Evolutionary conservation across 2,113 vertebrate species (phyloP).

Genomic region (Amphilophus citrinellus): DNA sequence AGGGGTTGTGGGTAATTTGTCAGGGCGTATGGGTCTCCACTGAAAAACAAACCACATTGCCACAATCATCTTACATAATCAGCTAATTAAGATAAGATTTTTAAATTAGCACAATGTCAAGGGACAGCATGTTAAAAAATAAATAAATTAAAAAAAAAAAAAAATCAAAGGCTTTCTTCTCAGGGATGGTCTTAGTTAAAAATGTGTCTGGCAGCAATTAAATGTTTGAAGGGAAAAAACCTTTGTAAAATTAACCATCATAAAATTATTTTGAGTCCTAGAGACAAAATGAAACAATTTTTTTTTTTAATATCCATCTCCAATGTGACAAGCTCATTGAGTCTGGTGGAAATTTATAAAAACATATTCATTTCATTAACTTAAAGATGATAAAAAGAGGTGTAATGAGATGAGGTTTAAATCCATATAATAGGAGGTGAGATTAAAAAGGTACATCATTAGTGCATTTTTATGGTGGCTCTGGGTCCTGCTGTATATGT

Average conservation of each 20-base stretch:
- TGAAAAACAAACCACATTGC: conserved; percentile 64
- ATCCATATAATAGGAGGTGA: conserved; percentile 6
- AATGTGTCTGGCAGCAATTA: conserved; percentile 42
- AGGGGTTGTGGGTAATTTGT: conserved; percentile 76
- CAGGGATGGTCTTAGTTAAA: conserved; percentile 31
- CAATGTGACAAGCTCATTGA: neutral
- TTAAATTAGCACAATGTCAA: conserved; percentile 45
- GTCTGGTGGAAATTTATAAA: conserved; percentile 4
- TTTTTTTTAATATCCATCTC: neutral
- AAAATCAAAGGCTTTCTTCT: conserved; percentile 44
- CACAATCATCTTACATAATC: conserved; percentile 42
- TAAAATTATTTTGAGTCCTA: conserved; percentile 39
- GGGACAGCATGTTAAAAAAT: conserved; percentile 28
- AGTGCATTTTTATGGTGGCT: conserved; percentile 28
- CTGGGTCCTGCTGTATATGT: conserved; percentile 34
- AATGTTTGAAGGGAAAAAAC: conserved; percentile 21
- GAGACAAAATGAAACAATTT: neutral
- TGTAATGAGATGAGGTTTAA: conserved; percentile 16
- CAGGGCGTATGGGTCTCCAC: conserved; percentile 69
- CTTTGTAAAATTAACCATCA: conserved; percentile 43
- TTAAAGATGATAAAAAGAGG: conserved; percentile 15
- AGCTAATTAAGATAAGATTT: conserved; percentile 55
- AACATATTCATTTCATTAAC: conserved; percentile 2
- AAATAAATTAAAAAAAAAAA: neutral
- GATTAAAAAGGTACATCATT: conserved; percentile 33